Evolutionary conservation across 92 coral and sea anemone species (phyloP).

Genomic region (Zoanthus gigantus): DNA sequence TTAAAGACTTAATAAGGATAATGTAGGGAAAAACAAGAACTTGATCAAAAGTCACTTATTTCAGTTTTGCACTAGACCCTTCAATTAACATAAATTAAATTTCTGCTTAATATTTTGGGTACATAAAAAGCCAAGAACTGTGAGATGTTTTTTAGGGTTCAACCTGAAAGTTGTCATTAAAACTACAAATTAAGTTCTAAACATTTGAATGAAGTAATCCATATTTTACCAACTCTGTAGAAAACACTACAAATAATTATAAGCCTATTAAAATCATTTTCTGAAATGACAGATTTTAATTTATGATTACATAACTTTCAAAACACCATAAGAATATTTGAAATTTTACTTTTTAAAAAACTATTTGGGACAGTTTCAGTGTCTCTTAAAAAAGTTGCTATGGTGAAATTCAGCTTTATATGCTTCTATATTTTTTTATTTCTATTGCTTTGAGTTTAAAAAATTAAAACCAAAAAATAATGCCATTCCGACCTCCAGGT

Average conservation of each 20-base stretch:
- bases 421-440: background rate
- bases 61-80: background rate
- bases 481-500: background rate
- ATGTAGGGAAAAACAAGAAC: background rate
- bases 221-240: background rate
- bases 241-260: background rate
- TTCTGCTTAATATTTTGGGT: background rate
- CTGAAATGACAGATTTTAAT: background rate
- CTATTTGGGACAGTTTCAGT: background rate
- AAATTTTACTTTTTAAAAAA: no score
- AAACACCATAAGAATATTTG: background rate
- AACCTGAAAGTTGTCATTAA: slow-evolving; percentile 3
- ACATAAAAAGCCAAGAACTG: background rate
- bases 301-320: background rate
- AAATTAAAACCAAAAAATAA: background rate
- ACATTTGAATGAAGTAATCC: background rate
- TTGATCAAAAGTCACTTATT: background rate
- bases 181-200: background rate
- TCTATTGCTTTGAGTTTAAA: background rate
- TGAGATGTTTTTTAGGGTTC: background rate
- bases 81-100: background rate
- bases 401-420: background rate
- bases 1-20: background rate
- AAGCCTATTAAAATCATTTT: slow-evolving; percentile 3
- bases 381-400: background rate